Evolutionary conservation across 2,888 invertebrate species (phyloP), one percentile per base, ranked within the genome.

Genomic region (Lasioglossum villosulum): DNA sequence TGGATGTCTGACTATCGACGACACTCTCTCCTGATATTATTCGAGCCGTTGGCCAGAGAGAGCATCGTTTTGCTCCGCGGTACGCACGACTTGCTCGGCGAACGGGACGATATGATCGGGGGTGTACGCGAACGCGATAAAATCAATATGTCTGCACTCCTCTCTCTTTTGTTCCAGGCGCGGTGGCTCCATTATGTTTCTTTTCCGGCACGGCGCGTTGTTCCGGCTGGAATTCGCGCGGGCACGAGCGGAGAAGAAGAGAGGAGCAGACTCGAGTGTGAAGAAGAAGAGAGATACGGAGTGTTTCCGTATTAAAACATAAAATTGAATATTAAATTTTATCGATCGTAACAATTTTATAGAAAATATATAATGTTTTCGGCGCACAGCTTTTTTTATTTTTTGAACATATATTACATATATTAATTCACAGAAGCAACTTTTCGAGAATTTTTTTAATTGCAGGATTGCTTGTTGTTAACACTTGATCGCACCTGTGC

Each of bases 91-190:
- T 83, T 78, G 77, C 72, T 68, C 72, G 73, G 59, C 34, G 45
- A 85, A 72, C 75, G 73, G 78, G 72, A 81, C 79, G 82, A 76
- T 74, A 63, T 80, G 80, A 84, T 78, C 71, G 66, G 48, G 63
- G 74, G 78, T 82, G 78, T 78, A 84, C 75, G 83, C 63, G 83
- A 79, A 81, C 81, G 78, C 78, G 86, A 87, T 87, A 86, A 86
- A 84, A 87, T 87, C 87, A 80, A 87, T 87, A 87, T 82, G 71
- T 80, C 79, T 66, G 63, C 48, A 48, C 80, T 77, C 77, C 45
- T 72, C 83, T 72, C 83, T 72, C 78, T 75, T 77, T 82, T 77
- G 59, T 75, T 79, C 82, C 45, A 23, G 74, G 4, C 68, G 42
- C 63, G 63, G 63, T 30, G 30, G 27, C 52, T 78, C 75, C 63